A percentile compares a stretch with the other conserved stretches of the same genome.
Conservation (phyloP, 2,888 invertebrate species). For the Siphlonurus alternatus region DNA sequence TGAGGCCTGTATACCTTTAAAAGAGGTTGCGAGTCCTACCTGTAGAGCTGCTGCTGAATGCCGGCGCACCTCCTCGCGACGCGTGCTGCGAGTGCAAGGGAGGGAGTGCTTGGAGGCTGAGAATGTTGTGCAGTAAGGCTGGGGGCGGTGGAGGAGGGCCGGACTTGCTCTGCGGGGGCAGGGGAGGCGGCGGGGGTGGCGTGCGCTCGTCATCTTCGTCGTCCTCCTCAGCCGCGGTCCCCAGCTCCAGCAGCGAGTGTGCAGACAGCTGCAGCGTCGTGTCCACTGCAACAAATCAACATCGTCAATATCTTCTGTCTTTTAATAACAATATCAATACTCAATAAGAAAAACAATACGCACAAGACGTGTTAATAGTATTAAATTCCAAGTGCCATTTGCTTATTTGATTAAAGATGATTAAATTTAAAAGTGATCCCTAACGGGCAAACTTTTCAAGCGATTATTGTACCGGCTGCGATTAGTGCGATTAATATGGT, state of each 20-base stretch:
- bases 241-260: conserved; percentile 14
- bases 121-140: conserved; percentile 40
- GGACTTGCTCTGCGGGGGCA: not conserved
- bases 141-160: not conserved
- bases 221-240: conserved; percentile 7
- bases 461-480: too few species aligned
- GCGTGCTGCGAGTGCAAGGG: conserved; percentile 35
- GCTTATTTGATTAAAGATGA: too few species aligned
- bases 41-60: conserved; percentile 33
- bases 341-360: conserved; percentile 14
- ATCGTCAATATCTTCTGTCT: too few species aligned
- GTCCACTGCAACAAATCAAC: conserved; percentile 40
- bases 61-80: conserved; percentile 19
- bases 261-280: conserved; percentile 31
- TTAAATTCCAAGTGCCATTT: too few species aligned
- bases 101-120: conserved; percentile 22
- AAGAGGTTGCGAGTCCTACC: too few species aligned
- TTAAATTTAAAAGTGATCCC: too few species aligned
- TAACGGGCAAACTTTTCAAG: too few species aligned
- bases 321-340: too few species aligned
- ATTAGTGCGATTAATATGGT: too few species aligned
- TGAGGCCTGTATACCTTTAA: too few species aligned
- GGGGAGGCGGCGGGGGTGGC: conserved; percentile 20
- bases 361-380: too few species aligned
- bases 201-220: conserved; percentile 20